These are phyloP conservation scores for Pseudococcus viburni DNA, from an alignment of 2,888 invertebrate genomes.

Conservation along the genomic window DNA sequence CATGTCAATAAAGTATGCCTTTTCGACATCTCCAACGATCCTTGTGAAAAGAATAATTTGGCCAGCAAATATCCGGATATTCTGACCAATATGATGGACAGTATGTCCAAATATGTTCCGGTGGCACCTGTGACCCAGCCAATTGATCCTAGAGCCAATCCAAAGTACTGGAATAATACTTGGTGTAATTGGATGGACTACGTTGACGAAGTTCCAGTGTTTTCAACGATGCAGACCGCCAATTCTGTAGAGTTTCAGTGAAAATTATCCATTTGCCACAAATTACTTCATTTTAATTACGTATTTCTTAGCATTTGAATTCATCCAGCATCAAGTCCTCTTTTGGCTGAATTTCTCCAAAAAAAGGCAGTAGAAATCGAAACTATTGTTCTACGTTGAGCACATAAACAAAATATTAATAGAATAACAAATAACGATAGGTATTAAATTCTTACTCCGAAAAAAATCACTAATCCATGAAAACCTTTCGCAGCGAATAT, in stretches of 20 bases:
- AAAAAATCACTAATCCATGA: no score
- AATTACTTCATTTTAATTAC: no score
- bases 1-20: not conserved
- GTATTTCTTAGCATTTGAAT: no score
- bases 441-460: no score
- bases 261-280: not conserved
- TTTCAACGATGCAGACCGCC: not conserved
- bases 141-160: constrained; percentile 69
- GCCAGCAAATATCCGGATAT: constrained; percentile 71
- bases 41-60: constrained; percentile 87
- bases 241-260: not conserved
- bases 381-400: no score
- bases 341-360: no score
- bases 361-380: no score
- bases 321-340: no score
- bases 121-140: constrained; percentile 82
- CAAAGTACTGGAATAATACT: constrained; percentile 68
- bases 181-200: constrained; percentile 8
- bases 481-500: no score
- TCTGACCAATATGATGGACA: constrained; percentile 51
- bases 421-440: no score
- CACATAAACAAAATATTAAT: no score
- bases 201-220: not conserved
- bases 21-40: constrained; percentile 75
- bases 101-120: constrained; percentile 61